Evolutionary conservation across 1,140 invertebrate species (phyloP), one percentile per base, ranked within the genome.

Genomic region (Maniola jurtina): DNA sequence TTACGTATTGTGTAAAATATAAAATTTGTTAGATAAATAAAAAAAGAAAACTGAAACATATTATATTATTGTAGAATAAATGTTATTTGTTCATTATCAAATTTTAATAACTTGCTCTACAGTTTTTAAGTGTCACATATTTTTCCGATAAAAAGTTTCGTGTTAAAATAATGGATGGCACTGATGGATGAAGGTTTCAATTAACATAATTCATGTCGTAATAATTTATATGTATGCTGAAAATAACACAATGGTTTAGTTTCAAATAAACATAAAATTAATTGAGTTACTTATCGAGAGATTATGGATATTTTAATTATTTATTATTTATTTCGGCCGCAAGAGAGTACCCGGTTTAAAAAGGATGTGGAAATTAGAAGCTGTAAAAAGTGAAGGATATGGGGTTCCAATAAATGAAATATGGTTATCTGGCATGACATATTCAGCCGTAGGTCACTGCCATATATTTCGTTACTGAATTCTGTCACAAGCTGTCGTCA

Each of bases 1-100:
- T 48, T 25, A 70, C 73, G 35, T 70, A 70, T 60, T 60, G 54
- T 62, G 40, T 55, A 61, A 55, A 56, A 16, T 42, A 55, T 16
- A 52, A 58, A 60, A 62, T 52, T 62, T 62, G 65, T 52, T 66
- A 65, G 69, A 62, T 70, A 66, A 55, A 66, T 65, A 38, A 70
- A 69, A 61, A 33, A 61, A 62, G 47, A 60, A 54, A 40, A 50
- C 10, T 55, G 16, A 55, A 54, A 63, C 36, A 40, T 33, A 55
- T 25, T 61, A 42, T 50, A 55, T 9, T 54, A 54, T n/a, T 34
- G 52, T 50, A 50, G 48, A 16, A 15, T 50, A 25, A 50, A 50
- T 50, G 14, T 50, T 50, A 50, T 50, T 50, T 15, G 14, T 50
- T 50, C 48, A 50, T 50, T 50, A 50, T 7, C 45, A 47, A 50